Conservation (phyloP, 2,797 vertebrate genomes). For the Pantherophis alleghaniensis region DNA sequence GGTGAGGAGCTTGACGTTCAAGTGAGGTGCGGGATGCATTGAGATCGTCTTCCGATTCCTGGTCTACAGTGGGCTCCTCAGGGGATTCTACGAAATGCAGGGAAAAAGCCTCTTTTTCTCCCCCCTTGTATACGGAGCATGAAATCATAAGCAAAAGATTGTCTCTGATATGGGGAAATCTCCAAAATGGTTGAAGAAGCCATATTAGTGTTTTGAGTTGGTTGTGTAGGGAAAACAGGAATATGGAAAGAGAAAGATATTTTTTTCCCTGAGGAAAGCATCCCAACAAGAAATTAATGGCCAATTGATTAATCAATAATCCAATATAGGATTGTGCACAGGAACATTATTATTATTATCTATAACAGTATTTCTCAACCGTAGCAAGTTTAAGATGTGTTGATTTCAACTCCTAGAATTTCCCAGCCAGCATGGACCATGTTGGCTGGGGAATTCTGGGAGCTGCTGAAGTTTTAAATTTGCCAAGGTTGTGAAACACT, state of each 20-base stretch:
- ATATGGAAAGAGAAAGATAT: background rate
- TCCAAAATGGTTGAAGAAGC: background rate
- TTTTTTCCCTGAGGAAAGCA: background rate
- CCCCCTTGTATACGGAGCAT: slow-evolving; percentile 48
- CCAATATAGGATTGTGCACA: background rate
- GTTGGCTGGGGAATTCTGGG: background rate
- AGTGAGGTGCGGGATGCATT: slow-evolving; percentile 83
- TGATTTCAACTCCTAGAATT: background rate
- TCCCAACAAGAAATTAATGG: background rate
- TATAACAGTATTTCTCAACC: background rate
- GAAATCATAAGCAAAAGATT: slow-evolving; percentile 53
- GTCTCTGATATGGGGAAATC: slow-evolving; percentile 3
- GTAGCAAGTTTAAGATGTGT: background rate
- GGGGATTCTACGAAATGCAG: slow-evolving; percentile 86
- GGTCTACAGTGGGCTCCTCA: slow-evolving; percentile 85
- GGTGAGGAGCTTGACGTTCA: slow-evolving; percentile 88
- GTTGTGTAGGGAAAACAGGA: background rate
- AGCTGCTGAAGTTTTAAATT: background rate
- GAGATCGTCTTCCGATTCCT: slow-evolving; percentile 94
- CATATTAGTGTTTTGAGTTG: slow-evolving; percentile 11
- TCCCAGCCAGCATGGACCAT: background rate
- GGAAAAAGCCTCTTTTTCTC: slow-evolving; percentile 55
- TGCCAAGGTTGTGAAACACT: background rate
- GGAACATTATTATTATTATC: background rate
- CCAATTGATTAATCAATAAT: background rate